Conservation (phyloP, 1,140 invertebrate species). For the Cataglyphis hispanica region DNA sequence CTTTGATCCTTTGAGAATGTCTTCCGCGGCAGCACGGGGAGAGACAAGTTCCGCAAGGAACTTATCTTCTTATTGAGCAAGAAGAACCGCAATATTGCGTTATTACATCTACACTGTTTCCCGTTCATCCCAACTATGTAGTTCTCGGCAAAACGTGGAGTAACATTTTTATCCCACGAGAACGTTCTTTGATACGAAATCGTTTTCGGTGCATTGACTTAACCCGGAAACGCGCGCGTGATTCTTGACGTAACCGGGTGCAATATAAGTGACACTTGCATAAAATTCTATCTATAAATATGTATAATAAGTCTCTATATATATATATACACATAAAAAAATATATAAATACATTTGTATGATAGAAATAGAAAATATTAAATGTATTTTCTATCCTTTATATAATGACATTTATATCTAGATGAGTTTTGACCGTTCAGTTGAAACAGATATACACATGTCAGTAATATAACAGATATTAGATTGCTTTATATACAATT, state of each 20-base stretch:
- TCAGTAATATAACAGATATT: background rate
- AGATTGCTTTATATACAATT: background rate
- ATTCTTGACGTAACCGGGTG: background rate
- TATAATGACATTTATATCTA: background rate
- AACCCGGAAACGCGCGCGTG: background rate
- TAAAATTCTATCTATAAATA: background rate
- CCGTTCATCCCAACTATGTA: background rate
- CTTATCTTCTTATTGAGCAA: background rate
- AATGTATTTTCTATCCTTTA: background rate
- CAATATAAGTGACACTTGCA: background rate
- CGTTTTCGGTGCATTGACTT: conserved; percentile 18
- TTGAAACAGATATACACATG: background rate
- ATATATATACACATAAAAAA: background rate
- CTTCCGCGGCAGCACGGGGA: background rate
- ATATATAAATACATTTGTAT: background rate
- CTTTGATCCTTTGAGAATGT: conserved; percentile 49
- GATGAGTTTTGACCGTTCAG: background rate
- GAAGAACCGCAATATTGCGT: conserved; percentile 53
- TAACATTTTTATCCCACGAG: conserved; percentile 45
- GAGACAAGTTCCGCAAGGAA: background rate
- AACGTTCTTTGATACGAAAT: conserved; percentile 32
- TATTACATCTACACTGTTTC: conserved; percentile 59
- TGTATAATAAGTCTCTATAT: background rate
- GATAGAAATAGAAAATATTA: too few species aligned
- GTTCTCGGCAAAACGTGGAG: background rate